Percentiles rank a stretch among this genome's conserved stretches.
phyloP scores from a whole-genome alignment of 2,888 invertebrate species.

The Ornithoptera alexandrae region DNA sequence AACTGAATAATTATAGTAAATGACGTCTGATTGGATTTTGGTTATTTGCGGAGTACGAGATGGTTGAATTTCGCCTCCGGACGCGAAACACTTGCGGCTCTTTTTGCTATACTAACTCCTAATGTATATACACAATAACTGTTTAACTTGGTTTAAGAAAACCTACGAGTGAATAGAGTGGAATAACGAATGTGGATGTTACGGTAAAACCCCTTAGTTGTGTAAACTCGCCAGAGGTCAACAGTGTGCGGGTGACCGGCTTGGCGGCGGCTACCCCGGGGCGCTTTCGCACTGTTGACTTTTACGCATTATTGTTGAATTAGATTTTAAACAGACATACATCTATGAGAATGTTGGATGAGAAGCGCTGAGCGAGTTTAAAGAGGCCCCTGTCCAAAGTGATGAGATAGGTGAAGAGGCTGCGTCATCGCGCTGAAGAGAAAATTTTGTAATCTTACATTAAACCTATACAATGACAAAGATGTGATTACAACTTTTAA shows the following conservation, averaged over 20 bases:
- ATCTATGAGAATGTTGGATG: too few species aligned
- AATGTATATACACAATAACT: constrained; percentile 3
- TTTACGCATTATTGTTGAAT: constrained; percentile 14
- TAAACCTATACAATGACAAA: too few species aligned
- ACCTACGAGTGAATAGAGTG: not conserved
- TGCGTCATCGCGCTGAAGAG: too few species aligned
- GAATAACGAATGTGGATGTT: constrained; percentile 16
- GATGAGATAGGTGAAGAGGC: too few species aligned
- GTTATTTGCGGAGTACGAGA: too few species aligned
- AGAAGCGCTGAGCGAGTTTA: too few species aligned
- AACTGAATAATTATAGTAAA: too few species aligned
- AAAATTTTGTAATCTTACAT: too few species aligned
- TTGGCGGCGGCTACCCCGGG: not conserved
- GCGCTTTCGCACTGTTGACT: constrained; percentile 13
- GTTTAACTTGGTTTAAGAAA: not conserved
- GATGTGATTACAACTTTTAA: too few species aligned
- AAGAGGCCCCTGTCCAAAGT: too few species aligned
- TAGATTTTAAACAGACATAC: not conserved
- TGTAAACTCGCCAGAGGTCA: constrained; percentile 8
- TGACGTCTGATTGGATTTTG: too few species aligned
- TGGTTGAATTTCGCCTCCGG: not conserved
- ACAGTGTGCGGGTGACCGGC: constrained; percentile 1
- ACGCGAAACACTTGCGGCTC: not conserved
- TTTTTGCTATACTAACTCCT: not conserved
- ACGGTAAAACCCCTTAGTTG: constrained; percentile 20